Evolutionary conservation across 2,888 invertebrate species (phyloP), one percentile per base, ranked within the genome.

Genomic region (Caenorhabditis drosophilae): DNA sequence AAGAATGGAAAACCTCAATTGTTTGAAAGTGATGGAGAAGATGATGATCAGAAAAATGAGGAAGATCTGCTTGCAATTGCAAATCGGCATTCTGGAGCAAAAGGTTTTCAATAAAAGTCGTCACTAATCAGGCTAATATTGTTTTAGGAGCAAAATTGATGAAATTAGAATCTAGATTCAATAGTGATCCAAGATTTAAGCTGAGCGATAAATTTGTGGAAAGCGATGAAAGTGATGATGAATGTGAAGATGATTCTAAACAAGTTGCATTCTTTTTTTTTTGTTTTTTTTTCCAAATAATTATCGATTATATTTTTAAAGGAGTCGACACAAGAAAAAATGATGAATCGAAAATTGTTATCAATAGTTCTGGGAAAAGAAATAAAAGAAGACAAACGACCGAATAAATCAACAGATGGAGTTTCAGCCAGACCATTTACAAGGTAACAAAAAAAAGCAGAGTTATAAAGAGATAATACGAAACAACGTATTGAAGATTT

Each of bases 301-400:
- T n/a, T n/a, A n/a, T n/a, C n/a, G n/a, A n/a, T n/a, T n/a, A n/a
- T n/a, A n/a, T n/a, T n/a, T n/a, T n/a, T 59, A 11, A 46, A 67
- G 68, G 74, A 73, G 42, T 41, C 61, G 48, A 44, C 46, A 15
- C 57, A 63, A 31, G 77, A 77, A 47, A 76, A 75, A 42, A 60
- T 66, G 36, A 68, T 63, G 20, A 64, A 71, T 45, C 53, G 73
- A 12, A 69, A 69, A 42, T 59, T 78, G 36, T 51, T 78, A 11
- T 67, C 77, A 3, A 69, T 66, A 50, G 72, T 78, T 47, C 45
- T 78, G 36, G 78, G 78, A 42, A 72, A 72, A 52, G 45, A 51
- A 7, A 50, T 68, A 45, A 46, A 26, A 9, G 60, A 56, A 44
- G 59, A 64, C 34, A 69, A 73, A 45, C 70, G 69, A 51, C 53